These are phyloP conservation scores for Drosophila fulvimacula DNA, from an alignment of 2,888 invertebrate genomes.

Conservation along the genomic window DNA sequence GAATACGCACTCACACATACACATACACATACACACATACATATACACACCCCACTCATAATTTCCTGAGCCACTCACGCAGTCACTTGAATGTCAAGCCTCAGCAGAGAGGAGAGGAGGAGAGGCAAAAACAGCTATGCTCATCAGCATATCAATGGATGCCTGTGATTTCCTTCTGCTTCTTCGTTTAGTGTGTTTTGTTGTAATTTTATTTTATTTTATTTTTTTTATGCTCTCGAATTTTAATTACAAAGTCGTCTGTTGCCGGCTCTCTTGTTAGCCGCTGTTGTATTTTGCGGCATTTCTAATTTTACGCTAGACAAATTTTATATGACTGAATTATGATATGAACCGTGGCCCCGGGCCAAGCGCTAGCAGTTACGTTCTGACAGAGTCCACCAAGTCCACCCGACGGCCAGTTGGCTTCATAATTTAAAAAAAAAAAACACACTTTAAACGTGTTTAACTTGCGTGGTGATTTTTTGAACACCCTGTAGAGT, in stretches of 20 bases:
- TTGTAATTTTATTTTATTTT: slow-evolving; percentile 15
- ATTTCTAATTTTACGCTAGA: slow-evolving; percentile 84
- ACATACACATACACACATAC: neutral
- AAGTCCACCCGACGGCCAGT: slow-evolving; percentile 19
- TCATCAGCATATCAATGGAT: slow-evolving; percentile 77
- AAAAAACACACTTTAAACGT: slow-evolving; percentile 56
- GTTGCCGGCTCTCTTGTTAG: slow-evolving; percentile 51
- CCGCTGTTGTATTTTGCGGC: slow-evolving; percentile 52
- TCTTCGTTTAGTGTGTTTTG: slow-evolving; percentile 9
- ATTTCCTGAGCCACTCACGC: slow-evolving; percentile 58
- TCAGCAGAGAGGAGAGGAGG: slow-evolving; percentile 40
- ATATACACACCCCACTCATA: slow-evolving; percentile 9
- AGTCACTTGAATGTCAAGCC: slow-evolving; percentile 73
- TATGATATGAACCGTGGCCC: slow-evolving; percentile 74
- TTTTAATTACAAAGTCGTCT: slow-evolving; percentile 70
- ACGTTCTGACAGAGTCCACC: slow-evolving; percentile 6
- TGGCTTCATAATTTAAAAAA: slow-evolving; percentile 39
- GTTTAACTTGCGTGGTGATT: slow-evolving; percentile 12
- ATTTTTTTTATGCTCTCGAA: slow-evolving; percentile 23
- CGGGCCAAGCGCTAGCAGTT: neutral
- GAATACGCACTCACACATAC: neutral
- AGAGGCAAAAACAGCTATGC: slow-evolving; percentile 41
- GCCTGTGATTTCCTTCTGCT: slow-evolving; percentile 60
- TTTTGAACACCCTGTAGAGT: slow-evolving; percentile 5
- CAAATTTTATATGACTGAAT: slow-evolving; percentile 83